Evolutionary conservation across 1,140 invertebrate genomes (phyloP), one percentile per base, ranked within the genome.

Genomic region (Eupristina koningsbergeri): DNA sequence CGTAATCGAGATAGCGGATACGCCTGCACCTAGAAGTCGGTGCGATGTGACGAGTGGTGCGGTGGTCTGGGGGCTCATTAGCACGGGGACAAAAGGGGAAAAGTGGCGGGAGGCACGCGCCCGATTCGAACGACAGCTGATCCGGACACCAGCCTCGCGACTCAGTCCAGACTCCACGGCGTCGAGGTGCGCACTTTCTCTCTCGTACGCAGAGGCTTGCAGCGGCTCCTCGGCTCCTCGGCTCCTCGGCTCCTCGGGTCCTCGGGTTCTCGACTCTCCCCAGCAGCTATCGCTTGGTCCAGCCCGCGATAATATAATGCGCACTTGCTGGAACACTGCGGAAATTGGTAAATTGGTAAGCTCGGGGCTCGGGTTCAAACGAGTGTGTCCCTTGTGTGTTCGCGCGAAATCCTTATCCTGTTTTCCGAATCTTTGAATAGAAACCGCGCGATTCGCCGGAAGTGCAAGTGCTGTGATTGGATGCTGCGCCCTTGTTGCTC

Each of bases 251-350:
- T 58, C 26, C 58, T 58, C 69, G 15, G 58, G 69, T 29, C n/a
- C 58, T 45, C 41, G 6, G 41, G 11, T 11, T 45, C 41, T 11
- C 41, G 41, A n/a, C n/a, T n/a, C n/a, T 34, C 9, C 13, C 22
- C 2, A 5, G 53, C 3, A 9, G 22, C 26, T 58, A 36, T 73
- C 69, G n/a, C 41, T 79, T 17, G 69, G 69, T 29, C n/a, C 58
- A 77, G 31, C 3, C 3, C 34, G 15, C 41, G n/a, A 17, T 63
- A n/a, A 71, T 80, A 77, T 74, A 73, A 84, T 84, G 83, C 77
- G 80, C 26, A 79, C 53, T 63, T 50, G 69, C 67, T 41, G 77
- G 76, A 80, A 80, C 64, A 83, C 67, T 83, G 34, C 45, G 82
- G 64, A 71, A 80, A 80, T 80, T 73, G 81, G 81, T 83, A 71